Conservation (phyloP, 1,140 invertebrate species). For the Megalopta genalis region DNA sequence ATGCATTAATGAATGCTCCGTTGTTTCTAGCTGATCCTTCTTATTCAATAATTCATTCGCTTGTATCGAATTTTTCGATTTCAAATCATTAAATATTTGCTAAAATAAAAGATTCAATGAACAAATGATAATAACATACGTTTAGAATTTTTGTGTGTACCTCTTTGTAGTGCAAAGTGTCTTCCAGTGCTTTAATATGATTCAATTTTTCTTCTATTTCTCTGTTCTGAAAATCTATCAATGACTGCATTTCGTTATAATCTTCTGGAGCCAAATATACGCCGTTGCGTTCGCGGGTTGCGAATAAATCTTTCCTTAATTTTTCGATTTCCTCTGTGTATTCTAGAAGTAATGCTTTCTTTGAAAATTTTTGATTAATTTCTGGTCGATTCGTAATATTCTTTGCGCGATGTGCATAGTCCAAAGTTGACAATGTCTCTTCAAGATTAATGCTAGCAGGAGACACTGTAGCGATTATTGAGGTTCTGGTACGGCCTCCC, state of each 20-base stretch:
- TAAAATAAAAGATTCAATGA: conserved; percentile 28
- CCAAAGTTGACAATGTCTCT: conserved; percentile 96
- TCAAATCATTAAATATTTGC: conserved; percentile 81
- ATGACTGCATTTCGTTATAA: conserved; percentile 87
- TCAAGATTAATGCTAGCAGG: conserved; percentile 93
- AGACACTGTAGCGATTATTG: conserved; percentile 97
- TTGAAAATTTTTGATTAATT: conserved; percentile 95
- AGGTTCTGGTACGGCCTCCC: conserved; percentile 96
- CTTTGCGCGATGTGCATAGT: conserved; percentile 97
- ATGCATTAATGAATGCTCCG: conserved; percentile 77
- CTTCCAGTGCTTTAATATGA: conserved; percentile 85
- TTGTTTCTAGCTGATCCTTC: conserved; percentile 80
- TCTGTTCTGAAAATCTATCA: conserved; percentile 86
- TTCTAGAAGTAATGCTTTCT: conserved; percentile 92
- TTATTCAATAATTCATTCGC: conserved; percentile 81
- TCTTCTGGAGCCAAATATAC: conserved; percentile 92
- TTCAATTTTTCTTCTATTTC: conserved; percentile 87
- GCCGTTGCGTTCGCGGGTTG: conserved; percentile 90
- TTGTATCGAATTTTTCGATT: conserved; percentile 75
- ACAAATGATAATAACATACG: neutral
- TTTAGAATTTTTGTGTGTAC: conserved; percentile 62
- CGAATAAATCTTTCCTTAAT: conserved; percentile 90
- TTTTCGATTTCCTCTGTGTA: conserved; percentile 96
- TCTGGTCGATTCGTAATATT: conserved; percentile 98
- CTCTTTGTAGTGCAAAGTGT: conserved; percentile 84